A percentile compares a stretch with the other conserved stretches of the same genome.
Evolutionary conservation across 2,888 invertebrate species (phyloP).

Genomic region (Megamerina dolium): DNA sequence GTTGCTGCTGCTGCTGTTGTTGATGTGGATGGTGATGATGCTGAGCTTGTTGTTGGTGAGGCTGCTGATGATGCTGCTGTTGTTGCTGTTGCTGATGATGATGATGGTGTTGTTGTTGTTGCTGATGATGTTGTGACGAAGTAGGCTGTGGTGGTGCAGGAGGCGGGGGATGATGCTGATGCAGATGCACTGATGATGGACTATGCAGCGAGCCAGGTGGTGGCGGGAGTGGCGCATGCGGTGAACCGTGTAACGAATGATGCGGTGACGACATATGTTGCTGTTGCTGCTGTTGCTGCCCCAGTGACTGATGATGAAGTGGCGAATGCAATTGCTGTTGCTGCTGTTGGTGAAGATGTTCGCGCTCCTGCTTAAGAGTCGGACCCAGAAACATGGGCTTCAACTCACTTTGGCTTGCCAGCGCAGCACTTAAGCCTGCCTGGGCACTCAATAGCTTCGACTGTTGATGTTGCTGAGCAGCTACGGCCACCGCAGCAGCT

Average conservation of each 20-base stretch:
- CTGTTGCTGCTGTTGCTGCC: conserved; percentile 35
- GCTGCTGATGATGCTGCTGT: conserved; percentile 24
- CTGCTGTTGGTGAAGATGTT: conserved; percentile 31
- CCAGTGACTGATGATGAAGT: conserved; percentile 36
- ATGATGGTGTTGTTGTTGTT: too few species aligned
- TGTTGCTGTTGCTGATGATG: too few species aligned
- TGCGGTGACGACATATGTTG: conserved; percentile 40
- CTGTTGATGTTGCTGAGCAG: conserved; percentile 39
- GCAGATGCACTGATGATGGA: conserved; percentile 17
- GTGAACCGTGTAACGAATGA: conserved; percentile 34
- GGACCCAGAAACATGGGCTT: conserved; percentile 43
- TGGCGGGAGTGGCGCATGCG: conserved; percentile 15
- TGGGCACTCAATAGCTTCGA: conserved; percentile 31
- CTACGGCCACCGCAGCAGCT: conserved; percentile 36
- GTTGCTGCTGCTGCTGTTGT: conserved; percentile 33
- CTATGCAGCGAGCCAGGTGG: conserved; percentile 19
- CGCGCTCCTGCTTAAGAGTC: conserved; percentile 38
- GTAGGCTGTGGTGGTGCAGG: conserved; percentile 16
- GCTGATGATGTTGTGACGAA: conserved; percentile 12
- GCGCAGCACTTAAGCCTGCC: conserved; percentile 18
- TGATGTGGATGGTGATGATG: conserved; percentile 34
- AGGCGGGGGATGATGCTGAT: conserved; percentile 15
- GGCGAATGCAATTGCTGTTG: conserved; percentile 42
- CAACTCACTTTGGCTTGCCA: conserved; percentile 27
- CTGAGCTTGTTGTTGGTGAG: conserved; percentile 9